These are phyloP conservation scores for Ectemnius lituratus DNA, from an alignment of 2,888 invertebrate species.

Conservation along the genomic window DNA sequence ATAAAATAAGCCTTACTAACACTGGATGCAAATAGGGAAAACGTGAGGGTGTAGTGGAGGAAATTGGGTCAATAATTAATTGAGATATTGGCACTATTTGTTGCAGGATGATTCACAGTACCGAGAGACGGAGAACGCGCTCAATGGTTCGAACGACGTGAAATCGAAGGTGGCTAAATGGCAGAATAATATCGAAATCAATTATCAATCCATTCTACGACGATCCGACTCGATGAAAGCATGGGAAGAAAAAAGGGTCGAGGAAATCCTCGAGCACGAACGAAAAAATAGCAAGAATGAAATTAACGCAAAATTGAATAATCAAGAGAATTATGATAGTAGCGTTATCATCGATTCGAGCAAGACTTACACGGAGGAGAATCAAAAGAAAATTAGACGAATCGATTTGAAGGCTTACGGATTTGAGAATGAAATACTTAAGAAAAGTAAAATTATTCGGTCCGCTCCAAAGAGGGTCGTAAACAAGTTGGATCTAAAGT, in stretches of 20 bases:
- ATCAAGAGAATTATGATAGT: constrained; percentile 57
- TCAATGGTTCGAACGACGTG: constrained; percentile 44
- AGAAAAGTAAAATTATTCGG: constrained; percentile 34
- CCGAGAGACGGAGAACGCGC: constrained; percentile 45
- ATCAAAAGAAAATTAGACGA: constrained; percentile 60
- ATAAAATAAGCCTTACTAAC: constrained; percentile 20
- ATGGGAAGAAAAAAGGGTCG: constrained; percentile 49
- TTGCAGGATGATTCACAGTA: constrained; percentile 62
- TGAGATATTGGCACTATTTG: constrained; percentile 43
- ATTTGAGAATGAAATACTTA: constrained; percentile 65
- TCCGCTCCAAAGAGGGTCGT: constrained; percentile 60
- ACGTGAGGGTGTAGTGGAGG: not conserved
- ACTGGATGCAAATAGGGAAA: not conserved
- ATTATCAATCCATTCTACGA: constrained; percentile 18
- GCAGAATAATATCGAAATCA: constrained; percentile 56
- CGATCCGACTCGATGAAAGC: constrained; percentile 7
- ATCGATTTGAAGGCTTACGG: constrained; percentile 72
- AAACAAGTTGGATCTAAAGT: constrained; percentile 69
- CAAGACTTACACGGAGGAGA: constrained; percentile 51
- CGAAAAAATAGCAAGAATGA: constrained; percentile 69
- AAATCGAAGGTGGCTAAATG: constrained; percentile 50
- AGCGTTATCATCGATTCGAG: constrained; percentile 45
- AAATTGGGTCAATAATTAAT: not conserved
- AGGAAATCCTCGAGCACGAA: constrained; percentile 61
- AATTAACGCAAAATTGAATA: constrained; percentile 71